A percentile compares a stretch with the other conserved stretches of the same genome.
These are phyloP conservation scores for Eulimnadia texana DNA, from an alignment of 1,140 invertebrate genomes.

Conservation along the genomic window DNA sequence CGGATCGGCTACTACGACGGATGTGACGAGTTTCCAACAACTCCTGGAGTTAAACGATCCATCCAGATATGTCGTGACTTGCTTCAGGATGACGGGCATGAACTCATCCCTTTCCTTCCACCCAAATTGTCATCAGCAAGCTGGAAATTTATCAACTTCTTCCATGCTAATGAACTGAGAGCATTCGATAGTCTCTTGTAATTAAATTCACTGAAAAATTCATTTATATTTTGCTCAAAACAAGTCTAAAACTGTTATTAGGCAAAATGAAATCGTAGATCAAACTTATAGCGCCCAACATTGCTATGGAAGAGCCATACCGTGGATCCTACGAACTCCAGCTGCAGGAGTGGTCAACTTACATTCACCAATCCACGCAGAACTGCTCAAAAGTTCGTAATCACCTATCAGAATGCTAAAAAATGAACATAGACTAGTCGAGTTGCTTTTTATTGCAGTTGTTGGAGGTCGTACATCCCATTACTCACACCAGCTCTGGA, in stretches of 20 bases:
- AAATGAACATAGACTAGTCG: too few relatives aligned
- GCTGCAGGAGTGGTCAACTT: not conserved
- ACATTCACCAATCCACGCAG: too few relatives aligned
- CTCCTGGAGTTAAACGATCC: conserved; percentile 22
- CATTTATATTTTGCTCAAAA: not conserved
- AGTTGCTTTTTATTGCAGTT: not conserved
- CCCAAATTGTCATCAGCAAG: not conserved
- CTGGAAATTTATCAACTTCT: not conserved
- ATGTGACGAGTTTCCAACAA: conserved; percentile 21
- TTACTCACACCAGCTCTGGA: conserved; percentile 7
- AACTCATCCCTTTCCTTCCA: conserved; percentile 12
- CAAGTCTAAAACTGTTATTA: not conserved
- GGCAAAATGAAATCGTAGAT: too few relatives aligned
- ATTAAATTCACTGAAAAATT: not conserved
- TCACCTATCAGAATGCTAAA: too few relatives aligned
- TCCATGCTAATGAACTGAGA: conserved; percentile 8
- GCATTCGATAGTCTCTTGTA: not conserved
- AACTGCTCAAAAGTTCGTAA: too few relatives aligned
- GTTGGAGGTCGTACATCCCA: not conserved
- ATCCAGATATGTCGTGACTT: conserved; percentile 20
- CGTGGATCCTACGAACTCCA: not conserved
- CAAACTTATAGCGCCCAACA: too few relatives aligned
- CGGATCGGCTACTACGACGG: conserved; percentile 24
- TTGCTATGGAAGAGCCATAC: too few relatives aligned
- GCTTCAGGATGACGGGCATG: conserved; percentile 21